Conservation (phyloP, 2,113 vertebrate species). For the Gallinago media region DNA sequence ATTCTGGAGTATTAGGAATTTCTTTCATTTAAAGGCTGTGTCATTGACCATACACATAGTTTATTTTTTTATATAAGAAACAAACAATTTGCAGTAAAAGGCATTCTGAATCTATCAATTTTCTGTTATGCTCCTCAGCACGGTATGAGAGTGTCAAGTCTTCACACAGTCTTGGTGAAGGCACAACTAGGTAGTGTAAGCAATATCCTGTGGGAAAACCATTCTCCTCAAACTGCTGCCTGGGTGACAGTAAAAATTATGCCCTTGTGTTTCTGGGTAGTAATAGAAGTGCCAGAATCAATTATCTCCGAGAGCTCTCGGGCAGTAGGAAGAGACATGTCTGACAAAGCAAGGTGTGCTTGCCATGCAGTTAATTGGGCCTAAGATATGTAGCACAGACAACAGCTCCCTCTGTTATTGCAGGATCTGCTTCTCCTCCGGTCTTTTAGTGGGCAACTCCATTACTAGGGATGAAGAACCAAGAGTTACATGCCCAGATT, state of each 20-base stretch:
- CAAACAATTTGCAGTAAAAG: not conserved
- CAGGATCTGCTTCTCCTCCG: not conserved
- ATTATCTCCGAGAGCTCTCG: not conserved
- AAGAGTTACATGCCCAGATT: not conserved
- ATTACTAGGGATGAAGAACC: not conserved
- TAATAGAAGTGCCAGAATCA: constrained; percentile 56
- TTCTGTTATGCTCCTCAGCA: not conserved
- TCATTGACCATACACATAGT: not conserved
- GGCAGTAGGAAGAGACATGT: not conserved
- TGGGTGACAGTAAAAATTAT: constrained; percentile 1
- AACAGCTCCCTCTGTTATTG: not conserved
- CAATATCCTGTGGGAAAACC: constrained; percentile 12
- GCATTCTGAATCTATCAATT: not conserved
- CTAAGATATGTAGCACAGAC: not conserved
- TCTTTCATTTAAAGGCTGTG: not conserved
- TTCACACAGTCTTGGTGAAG: not conserved
- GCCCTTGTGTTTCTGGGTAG: constrained; percentile 20
- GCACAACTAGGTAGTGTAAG: not conserved
- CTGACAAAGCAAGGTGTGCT: not conserved
- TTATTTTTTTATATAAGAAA: not conserved
- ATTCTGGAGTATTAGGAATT: not conserved
- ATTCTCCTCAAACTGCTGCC: not conserved
- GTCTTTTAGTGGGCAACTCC: not conserved
- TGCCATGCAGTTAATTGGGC: not conserved
- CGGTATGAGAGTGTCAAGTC: not conserved